A percentile compares a stretch with the other conserved stretches of the same genome.
phyloP scores from a whole-genome alignment of 1,140 invertebrate species.

The Pogonus chalceus region DNA sequence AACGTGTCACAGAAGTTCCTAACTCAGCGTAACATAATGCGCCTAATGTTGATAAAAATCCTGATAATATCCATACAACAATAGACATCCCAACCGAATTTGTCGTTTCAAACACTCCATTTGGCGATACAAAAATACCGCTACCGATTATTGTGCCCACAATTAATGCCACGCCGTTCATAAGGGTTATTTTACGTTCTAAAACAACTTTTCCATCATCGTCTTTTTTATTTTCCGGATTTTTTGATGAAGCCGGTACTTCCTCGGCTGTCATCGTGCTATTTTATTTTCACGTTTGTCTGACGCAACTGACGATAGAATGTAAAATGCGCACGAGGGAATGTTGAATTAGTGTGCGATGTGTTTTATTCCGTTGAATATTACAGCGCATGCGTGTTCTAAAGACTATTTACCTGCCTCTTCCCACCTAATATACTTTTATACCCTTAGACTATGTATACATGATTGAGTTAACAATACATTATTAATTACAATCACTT shows the following conservation, averaged over 20 bases:
- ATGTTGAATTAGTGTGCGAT: neutral
- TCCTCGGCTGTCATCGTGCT: neutral
- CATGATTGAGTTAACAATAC: no score
- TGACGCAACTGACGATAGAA: neutral
- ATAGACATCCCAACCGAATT: slow-evolving; percentile 57
- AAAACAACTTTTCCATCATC: slow-evolving; percentile 48
- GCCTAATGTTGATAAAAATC: slow-evolving; percentile 63
- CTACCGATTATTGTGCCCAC: slow-evolving; percentile 76
- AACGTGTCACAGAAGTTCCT: slow-evolving; percentile 67
- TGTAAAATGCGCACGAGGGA: neutral
- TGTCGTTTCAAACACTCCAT: slow-evolving; percentile 54
- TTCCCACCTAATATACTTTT: no score
- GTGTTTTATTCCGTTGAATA: no score
- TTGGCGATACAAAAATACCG: slow-evolving; percentile 74
- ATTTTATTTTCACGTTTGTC: neutral
- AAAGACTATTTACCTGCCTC: neutral
- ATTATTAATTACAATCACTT: no score
- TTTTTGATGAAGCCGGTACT: neutral
- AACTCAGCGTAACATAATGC: slow-evolving; percentile 80
- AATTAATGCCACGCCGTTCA: slow-evolving; percentile 80
- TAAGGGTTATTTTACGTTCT: slow-evolving; percentile 71
- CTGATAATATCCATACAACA: slow-evolving; percentile 62
- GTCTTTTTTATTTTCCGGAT: neutral
- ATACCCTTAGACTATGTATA: no score
- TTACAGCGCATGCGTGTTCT: neutral